Evolutionary conservation across 2,888 invertebrate genomes (phyloP).

Genomic region (Synergus japonicus): DNA sequence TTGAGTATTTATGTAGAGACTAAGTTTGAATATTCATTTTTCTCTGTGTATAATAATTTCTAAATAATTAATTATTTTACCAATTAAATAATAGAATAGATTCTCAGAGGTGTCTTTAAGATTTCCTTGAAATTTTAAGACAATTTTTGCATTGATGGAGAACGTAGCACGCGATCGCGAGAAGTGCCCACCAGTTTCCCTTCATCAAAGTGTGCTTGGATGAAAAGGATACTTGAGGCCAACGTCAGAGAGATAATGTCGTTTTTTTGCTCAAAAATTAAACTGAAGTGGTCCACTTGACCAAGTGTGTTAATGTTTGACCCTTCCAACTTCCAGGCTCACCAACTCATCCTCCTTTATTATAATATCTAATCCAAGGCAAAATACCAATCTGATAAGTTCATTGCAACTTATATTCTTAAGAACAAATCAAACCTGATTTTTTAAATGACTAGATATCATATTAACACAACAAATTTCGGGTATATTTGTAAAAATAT

Average conservation of each 20-base stretch:
- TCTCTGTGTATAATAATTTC: no score
- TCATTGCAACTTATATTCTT: background rate
- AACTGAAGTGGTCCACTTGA: slow-evolving; percentile 54
- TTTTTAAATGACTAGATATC: background rate
- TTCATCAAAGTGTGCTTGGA: slow-evolving; percentile 38
- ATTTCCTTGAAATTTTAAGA: slow-evolving; percentile 16
- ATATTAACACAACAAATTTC: no score
- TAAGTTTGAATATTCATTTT: no score
- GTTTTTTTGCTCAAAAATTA: slow-evolving; percentile 59
- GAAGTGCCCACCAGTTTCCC: slow-evolving; percentile 37
- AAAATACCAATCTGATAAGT: background rate
- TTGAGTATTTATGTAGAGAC: no score
- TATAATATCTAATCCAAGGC: slow-evolving; percentile 13
- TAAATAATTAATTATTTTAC: no score
- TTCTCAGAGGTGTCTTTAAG: background rate
- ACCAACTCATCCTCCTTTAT: background rate
- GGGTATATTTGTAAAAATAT: no score
- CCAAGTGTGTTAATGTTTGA: slow-evolving; percentile 38
- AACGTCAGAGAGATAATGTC: slow-evolving; percentile 53
- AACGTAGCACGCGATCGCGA: slow-evolving; percentile 43
- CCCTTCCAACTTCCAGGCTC: slow-evolving; percentile 33
- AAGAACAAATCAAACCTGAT: background rate
- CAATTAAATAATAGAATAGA: background rate
- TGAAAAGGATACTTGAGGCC: slow-evolving; percentile 53
- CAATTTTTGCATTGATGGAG: slow-evolving; percentile 32